Conservation (phyloP, 2,797 vertebrate genomes). For the Pseudomugil tenellus region DNA sequence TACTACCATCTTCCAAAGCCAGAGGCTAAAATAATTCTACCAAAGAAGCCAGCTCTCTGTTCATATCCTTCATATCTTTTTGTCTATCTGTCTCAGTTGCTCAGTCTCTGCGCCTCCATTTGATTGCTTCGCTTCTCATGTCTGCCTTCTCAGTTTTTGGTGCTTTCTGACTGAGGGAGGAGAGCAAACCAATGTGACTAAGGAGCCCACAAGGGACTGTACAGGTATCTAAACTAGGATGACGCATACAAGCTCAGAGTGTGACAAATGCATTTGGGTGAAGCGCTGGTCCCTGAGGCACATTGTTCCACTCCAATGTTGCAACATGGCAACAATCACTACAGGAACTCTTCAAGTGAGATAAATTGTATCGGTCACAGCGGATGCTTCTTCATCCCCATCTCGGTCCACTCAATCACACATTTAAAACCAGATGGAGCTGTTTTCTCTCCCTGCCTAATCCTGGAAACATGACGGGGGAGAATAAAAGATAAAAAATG, state of each 20-base stretch:
- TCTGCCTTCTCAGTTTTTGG: slow-evolving; percentile 79
- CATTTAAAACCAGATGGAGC: slow-evolving; percentile 67
- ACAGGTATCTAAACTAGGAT: slow-evolving; percentile 80
- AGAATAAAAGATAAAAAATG: slow-evolving; percentile 47
- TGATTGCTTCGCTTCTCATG: slow-evolving; percentile 22
- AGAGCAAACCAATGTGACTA: slow-evolving; percentile 67
- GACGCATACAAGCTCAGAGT: slow-evolving; percentile 73
- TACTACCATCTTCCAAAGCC: slow-evolving; percentile 69
- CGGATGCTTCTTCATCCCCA: slow-evolving; percentile 63
- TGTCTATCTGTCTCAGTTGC: slow-evolving; percentile 54
- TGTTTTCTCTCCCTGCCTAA: slow-evolving; percentile 20
- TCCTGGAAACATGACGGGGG: slow-evolving; percentile 24
- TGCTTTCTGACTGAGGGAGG: slow-evolving; percentile 68
- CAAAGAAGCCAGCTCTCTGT: slow-evolving; percentile 57
- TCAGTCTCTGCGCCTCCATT: slow-evolving; percentile 35
- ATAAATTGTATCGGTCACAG: slow-evolving; percentile 77
- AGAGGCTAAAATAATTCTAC: slow-evolving; percentile 68
- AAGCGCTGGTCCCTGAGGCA: slow-evolving; percentile 62
- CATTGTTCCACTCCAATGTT: slow-evolving; percentile 71
- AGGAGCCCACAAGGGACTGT: slow-evolving; percentile 69
- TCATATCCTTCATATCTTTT: slow-evolving; percentile 22
- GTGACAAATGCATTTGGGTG: slow-evolving; percentile 87
- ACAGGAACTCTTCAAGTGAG: slow-evolving; percentile 71
- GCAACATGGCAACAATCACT: slow-evolving; percentile 74
- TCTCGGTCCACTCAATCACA: slow-evolving; percentile 67